These are phyloP conservation scores for Rhagonycha lutea DNA, from an alignment of 2,888 invertebrate species.

Conservation along the genomic window DNA sequence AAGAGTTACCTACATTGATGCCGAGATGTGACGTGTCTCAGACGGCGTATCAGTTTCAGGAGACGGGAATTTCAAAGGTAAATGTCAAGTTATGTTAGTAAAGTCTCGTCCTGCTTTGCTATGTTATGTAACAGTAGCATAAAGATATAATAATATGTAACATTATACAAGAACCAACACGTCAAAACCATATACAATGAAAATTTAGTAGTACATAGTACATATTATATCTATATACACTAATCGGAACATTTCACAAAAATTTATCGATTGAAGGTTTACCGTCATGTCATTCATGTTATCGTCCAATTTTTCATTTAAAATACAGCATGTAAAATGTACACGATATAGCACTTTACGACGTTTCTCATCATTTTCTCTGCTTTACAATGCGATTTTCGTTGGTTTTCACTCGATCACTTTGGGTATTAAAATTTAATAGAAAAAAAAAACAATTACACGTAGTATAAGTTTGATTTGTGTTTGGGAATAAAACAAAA, in stretches of 20 bases:
- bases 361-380: background rate
- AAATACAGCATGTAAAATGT: background rate
- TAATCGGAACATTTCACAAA: background rate
- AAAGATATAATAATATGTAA: conserved; percentile 29
- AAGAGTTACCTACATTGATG: conserved; percentile 36
- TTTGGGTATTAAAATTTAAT: background rate
- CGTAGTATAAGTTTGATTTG: background rate
- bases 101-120: conserved; percentile 39
- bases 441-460: background rate
- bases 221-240: background rate
- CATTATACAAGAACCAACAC: conserved; percentile 12
- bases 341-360: conserved; percentile 9
- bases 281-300: background rate
- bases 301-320: background rate
- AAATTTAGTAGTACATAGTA: background rate
- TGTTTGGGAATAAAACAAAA: conserved; percentile 12
- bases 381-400: background rate
- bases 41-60: conserved; percentile 40
- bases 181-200: background rate
- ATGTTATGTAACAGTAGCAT: conserved; percentile 37
- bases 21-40: conserved; percentile 38
- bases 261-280: background rate
- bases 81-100: conserved; percentile 49
- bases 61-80: conserved; percentile 47
- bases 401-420: background rate